These are phyloP conservation scores for Choloepus didactylus DNA, from an alignment of 2,797 vertebrate genomes.

Conservation along the genomic window DNA sequence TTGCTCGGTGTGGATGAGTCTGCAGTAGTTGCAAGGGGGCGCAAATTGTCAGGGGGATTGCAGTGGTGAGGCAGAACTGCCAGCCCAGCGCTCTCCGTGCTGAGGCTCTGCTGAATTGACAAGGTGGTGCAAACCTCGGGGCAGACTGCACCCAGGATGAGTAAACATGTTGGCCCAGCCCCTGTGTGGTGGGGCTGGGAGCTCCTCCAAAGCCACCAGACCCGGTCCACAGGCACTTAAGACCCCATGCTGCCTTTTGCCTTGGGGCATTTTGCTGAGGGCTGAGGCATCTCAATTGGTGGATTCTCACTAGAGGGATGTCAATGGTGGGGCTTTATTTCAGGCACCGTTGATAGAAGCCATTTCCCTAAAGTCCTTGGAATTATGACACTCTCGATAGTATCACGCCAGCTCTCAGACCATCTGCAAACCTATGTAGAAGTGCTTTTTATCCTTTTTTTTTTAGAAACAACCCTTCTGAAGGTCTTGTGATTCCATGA, in stretches of 20 bases:
- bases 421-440: neutral
- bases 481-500: neutral
- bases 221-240: neutral
- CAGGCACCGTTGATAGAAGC: neutral
- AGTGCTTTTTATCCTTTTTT: neutral
- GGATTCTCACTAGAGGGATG: neutral
- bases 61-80: neutral
- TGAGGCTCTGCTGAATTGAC: fast-evolving
- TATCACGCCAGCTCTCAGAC: neutral
- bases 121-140: neutral
- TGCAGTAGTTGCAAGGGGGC: neutral
- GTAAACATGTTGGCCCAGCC: neutral
- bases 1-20: neutral
- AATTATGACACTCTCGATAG: neutral
- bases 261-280: fast-evolving
- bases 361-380: neutral
- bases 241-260: fast-evolving
- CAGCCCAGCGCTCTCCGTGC: neutral
- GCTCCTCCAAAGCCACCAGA: neutral
- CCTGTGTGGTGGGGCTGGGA: too few relatives aligned
- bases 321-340: fast-evolving
- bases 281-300: neutral
- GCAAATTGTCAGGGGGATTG: neutral
- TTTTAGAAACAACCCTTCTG: neutral
- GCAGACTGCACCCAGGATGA: too few relatives aligned